These are phyloP conservation scores for Umimayanthus kanabou DNA, from an alignment of 92 coral and sea anemone genomes.

Conservation along the genomic window DNA sequence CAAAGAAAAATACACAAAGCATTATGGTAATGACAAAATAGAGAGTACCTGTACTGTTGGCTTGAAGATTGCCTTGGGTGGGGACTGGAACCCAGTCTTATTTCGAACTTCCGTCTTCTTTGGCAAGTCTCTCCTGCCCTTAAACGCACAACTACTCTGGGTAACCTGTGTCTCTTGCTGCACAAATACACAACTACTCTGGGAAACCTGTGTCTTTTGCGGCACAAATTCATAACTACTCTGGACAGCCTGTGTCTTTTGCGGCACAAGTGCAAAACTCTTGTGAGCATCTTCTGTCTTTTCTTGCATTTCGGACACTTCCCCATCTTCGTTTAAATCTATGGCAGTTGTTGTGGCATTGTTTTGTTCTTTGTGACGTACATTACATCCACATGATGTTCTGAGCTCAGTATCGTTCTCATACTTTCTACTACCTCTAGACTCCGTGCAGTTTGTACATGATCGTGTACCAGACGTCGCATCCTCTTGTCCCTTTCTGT, in stretches of 20 bases:
- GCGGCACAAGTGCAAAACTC: too few relatives aligned
- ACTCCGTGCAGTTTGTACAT: neutral
- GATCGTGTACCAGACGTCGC: neutral
- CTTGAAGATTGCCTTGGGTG: conserved; percentile 90
- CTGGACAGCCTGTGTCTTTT: neutral
- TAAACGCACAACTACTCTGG: neutral
- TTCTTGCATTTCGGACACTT: neutral
- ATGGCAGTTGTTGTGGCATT: neutral
- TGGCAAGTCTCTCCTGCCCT: neutral
- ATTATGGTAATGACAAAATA: neutral
- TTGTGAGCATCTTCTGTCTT: neutral
- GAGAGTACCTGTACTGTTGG: conserved; percentile 75
- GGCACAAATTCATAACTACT: too few relatives aligned
- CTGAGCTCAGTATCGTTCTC: neutral
- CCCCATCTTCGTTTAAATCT: neutral
- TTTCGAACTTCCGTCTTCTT: conserved; percentile 3
- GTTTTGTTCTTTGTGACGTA: neutral
- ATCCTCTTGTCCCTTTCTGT: neutral
- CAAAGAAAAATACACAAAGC: too few relatives aligned
- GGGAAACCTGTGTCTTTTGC: neutral
- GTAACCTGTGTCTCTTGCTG: conserved; percentile 4
- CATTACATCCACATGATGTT: neutral
- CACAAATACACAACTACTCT: neutral
- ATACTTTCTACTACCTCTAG: neutral
- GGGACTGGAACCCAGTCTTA: conserved; percentile 83